Percentiles rank a stretch among this genome's conserved stretches.
Conservation (phyloP, 2,797 vertebrate species). For the Rallus crepitans region DNA sequence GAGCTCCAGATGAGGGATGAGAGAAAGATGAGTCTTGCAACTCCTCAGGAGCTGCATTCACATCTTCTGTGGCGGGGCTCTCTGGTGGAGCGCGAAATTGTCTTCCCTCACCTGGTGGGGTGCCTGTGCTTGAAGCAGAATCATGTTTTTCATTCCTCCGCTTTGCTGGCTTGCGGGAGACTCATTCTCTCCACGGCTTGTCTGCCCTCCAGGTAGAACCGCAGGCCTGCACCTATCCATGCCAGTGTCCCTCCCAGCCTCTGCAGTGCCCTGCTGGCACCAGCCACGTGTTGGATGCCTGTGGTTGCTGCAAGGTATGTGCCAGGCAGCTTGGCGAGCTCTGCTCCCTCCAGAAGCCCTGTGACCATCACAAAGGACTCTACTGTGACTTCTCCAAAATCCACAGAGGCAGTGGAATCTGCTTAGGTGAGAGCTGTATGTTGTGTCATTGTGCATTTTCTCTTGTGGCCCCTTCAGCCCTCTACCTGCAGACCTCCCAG, state of each 20-base stretch:
- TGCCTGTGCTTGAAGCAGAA: not conserved
- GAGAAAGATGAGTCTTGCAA: not conserved
- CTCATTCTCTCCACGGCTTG: not conserved
- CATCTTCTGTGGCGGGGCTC: not conserved
- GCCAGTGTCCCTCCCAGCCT: constrained; percentile 75
- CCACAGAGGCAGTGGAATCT: constrained; percentile 77
- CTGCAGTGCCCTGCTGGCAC: constrained; percentile 77
- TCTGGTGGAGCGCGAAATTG: not conserved
- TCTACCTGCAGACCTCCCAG: not conserved
- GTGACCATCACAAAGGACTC: constrained; percentile 84
- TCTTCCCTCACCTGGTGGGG: not conserved
- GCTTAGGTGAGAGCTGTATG: constrained; percentile 76
- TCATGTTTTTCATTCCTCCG: not conserved
- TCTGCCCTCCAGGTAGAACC: constrained; percentile 69
- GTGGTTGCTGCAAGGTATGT: constrained; percentile 86
- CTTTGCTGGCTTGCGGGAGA: fast-evolving
- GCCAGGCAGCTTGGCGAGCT: constrained; percentile 80
- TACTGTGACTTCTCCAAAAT: constrained; percentile 80
- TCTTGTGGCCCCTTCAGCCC: not conserved
- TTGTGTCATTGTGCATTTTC: not conserved
- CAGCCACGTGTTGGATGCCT: constrained; percentile 82
- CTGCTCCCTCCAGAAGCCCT: constrained; percentile 79
- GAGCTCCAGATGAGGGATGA: not conserved
- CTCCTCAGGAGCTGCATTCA: not conserved
- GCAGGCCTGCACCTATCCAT: constrained; percentile 75